Base-by-base conservation (phyloP, 1,140 invertebrate genomes). In the Ceratina australensis region DNA sequence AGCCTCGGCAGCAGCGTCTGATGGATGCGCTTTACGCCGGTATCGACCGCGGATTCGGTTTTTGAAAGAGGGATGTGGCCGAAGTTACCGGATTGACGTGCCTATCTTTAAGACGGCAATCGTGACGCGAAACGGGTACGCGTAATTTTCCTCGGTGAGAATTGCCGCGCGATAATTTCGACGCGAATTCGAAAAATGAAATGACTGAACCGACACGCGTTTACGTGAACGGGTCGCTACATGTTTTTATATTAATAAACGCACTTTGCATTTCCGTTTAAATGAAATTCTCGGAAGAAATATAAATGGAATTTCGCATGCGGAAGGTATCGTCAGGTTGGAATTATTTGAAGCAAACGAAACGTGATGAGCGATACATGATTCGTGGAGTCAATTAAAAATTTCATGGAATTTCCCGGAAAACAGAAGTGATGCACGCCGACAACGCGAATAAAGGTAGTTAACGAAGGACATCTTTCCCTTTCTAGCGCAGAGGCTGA, bases 371-470 rank as follows among this genome's bases (percentile, higher is more conserved):
- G 5, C 10, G 33, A 42, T 8, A 42, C 0, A 22, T 61, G 18
- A 63, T 64, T 28, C 15, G n/a, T 15, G 8, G 8, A 22, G 1
- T 54, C 26, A 28, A 56, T 65, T 33, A 52, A 54, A 42, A 73
- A 47, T 65, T 73, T 20, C 33, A 42, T 42, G 47, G 22, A 67
- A 67, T 42, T 42, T 54, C 20, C 15, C 16, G n/a, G 50, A 16
- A 26, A 12, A 22, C 28, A 52, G 52, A 59, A 67, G 22, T 33
- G 54, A 60, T 28, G 33, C 33, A 50, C 16, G 33, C 15, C 22
- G n/a, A 0, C 15, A 33, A 15, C n/a, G 56, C 26, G 50, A 76
- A 69, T 76, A 52, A 76, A 69, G 49, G 42, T n/a, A 16, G 33
- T 26, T 67, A 68, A 59, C 52, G 42, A 57, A 59, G 54, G 33